Evolutionary conservation across 1,140 invertebrate genomes (phyloP).

Genomic region (Teleogryllus occipitalis): DNA sequence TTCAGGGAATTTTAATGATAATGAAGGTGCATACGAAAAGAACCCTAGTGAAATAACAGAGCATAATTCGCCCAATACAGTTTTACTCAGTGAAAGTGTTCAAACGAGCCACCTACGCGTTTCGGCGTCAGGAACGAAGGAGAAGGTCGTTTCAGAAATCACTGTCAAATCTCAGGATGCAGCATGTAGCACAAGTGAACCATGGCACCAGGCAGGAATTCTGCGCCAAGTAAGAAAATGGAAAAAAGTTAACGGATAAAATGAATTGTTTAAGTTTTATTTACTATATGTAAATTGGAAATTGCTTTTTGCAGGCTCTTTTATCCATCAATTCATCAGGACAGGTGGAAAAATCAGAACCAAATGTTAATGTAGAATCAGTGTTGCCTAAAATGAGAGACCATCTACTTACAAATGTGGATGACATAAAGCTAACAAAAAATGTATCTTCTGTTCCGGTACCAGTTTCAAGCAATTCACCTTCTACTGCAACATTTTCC

Average conservation of each 20-base stretch:
- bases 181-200: neutral
- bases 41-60: neutral
- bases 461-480: neutral
- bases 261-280: neutral
- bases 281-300: constrained; percentile 8
- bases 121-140: too few relatives aligned
- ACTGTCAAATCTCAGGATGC: neutral
- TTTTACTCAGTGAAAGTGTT: neutral
- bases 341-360: neutral
- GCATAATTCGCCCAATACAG: neutral
- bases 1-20: neutral
- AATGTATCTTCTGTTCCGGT: neutral
- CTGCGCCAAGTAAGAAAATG: neutral
- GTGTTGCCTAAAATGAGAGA: neutral
- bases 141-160: too few relatives aligned
- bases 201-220: neutral
- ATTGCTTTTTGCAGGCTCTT: constrained; percentile 6
- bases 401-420: neutral
- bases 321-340: constrained; percentile 10
- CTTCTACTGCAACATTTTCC: neutral
- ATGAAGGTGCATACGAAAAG: neutral
- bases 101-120: neutral
- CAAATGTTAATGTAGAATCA: neutral
- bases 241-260: too few relatives aligned
- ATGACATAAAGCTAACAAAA: neutral